phyloP scores from a whole-genome alignment of 1,140 invertebrate genomes.

The Brachionus sp. region DNA sequence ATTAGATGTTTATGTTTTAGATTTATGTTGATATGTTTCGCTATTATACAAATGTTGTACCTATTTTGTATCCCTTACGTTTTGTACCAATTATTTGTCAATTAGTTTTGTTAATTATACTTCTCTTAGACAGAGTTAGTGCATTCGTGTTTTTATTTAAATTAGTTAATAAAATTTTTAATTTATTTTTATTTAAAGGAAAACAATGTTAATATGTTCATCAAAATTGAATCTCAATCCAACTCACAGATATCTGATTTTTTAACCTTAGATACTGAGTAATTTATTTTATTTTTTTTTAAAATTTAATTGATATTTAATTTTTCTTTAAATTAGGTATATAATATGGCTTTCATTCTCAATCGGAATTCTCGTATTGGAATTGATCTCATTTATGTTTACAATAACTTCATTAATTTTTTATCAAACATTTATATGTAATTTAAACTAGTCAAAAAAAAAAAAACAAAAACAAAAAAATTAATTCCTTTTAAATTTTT shows the following conservation, averaged over 20 bases:
- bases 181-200: slow-evolving; percentile 12
- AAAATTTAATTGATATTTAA: background rate
- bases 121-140: slow-evolving; percentile 27
- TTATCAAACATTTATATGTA: slow-evolving; percentile 42
- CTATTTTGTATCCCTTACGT: slow-evolving; percentile 17
- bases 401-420: slow-evolving; percentile 9
- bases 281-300: background rate
- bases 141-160: background rate
- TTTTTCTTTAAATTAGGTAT: background rate
- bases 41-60: background rate
- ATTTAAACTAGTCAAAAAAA: background rate
- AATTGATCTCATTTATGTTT: slow-evolving; percentile 30
- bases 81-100: slow-evolving; percentile 20
- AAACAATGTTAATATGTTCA: background rate
- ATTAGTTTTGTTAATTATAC: slow-evolving; percentile 28
- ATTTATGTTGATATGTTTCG: slow-evolving; percentile 7
- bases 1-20: background rate
- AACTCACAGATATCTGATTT: background rate
- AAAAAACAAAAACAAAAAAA: background rate
- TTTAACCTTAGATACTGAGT: background rate
- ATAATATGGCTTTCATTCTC: slow-evolving; percentile 38
- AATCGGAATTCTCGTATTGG: slow-evolving; percentile 5
- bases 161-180: background rate
- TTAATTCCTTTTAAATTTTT: background rate
- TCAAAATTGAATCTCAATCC: background rate